These are phyloP conservation scores for Tolmerus cingulatus DNA, from an alignment of 2,888 invertebrate genomes.

Conservation along the genomic window DNA sequence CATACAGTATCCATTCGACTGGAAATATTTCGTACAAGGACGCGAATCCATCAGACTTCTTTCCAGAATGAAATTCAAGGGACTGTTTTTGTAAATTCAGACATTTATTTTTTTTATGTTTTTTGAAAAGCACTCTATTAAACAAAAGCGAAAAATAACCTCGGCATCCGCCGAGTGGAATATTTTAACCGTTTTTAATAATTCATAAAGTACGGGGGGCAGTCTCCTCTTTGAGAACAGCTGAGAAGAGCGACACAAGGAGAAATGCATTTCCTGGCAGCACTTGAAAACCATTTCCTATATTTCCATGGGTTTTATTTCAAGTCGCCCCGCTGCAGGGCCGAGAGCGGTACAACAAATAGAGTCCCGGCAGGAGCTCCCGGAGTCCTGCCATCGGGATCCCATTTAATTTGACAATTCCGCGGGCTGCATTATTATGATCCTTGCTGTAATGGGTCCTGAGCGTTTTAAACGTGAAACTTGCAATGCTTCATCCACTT, in stretches of 20 bases:
- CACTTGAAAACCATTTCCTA: conserved; percentile 41
- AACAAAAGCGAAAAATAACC: neutral
- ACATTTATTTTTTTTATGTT: neutral
- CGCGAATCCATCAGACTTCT: neutral
- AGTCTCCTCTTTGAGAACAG: neutral
- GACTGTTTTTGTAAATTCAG: neutral
- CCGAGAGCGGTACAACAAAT: neutral
- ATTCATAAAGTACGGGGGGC: neutral
- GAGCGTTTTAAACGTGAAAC: conserved; percentile 17
- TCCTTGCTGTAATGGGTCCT: neutral
- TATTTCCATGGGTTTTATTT: conserved; percentile 27
- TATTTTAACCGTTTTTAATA: conserved; percentile 8
- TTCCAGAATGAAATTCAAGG: neutral
- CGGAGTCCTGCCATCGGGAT: neutral
- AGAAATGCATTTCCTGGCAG: conserved; percentile 39
- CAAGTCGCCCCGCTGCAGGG: neutral
- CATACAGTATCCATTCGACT: neutral
- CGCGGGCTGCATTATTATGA: neutral
- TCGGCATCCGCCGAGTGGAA: neutral
- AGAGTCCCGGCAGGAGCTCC: neutral
- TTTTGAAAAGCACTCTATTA: neutral
- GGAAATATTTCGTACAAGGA: neutral
- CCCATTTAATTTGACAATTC: conserved; percentile 7
- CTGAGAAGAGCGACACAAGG: neutral
- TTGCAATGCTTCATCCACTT: conserved; percentile 33